Evolutionary conservation across 2,113 vertebrate species (phyloP).

Genomic region (Sakesphorus luctuosus): DNA sequence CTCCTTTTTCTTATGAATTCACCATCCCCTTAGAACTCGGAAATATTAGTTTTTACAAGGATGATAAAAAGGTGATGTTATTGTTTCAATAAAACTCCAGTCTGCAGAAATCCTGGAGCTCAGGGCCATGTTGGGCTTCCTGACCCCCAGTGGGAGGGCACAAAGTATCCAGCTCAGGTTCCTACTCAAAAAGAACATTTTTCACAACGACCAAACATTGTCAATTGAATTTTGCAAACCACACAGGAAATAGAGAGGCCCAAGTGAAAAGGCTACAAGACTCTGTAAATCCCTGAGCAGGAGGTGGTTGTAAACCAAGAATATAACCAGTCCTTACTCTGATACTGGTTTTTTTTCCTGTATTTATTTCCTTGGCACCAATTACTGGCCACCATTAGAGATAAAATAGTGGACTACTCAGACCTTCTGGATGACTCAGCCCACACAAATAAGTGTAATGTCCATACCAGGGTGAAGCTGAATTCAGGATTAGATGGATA

Average conservation of each 20-base stretch:
- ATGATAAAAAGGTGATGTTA: neutral
- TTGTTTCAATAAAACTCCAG: neutral
- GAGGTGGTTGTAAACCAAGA: neutral
- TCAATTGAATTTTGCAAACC: neutral
- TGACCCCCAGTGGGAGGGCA: neutral
- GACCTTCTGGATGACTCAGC: neutral
- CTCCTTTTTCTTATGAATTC: neutral
- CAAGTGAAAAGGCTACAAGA: neutral
- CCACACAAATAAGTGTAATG: neutral
- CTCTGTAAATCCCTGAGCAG: neutral
- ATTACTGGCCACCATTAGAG: neutral
- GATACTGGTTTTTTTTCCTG: neutral
- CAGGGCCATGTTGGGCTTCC: neutral
- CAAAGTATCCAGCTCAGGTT: neutral
- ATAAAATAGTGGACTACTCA: neutral
- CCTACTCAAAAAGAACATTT: neutral
- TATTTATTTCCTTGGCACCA: neutral
- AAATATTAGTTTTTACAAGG: neutral
- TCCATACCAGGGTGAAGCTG: neutral
- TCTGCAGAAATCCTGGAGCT: neutral
- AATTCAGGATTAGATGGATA: neutral
- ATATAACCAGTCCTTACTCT: neutral
- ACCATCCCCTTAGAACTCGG: neutral
- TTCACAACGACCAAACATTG: neutral
- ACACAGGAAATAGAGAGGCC: neutral